Conservation (phyloP, 64 coral and sea anemone species). For the Stylophora pistillata region DNA sequence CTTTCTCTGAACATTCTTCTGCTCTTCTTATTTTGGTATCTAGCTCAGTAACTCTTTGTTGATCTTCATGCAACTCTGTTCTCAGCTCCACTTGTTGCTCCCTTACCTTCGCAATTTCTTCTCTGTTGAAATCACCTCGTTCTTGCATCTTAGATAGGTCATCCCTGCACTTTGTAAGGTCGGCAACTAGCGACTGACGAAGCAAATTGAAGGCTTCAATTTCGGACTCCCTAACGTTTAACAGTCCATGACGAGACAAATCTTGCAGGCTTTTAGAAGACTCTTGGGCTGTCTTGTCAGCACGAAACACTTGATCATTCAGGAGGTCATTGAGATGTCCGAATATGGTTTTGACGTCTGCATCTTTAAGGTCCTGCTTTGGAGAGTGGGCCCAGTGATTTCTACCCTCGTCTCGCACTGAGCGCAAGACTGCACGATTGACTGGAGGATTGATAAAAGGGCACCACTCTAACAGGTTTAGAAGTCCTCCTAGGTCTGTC, state of each 20-base stretch:
- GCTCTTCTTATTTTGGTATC: background rate
- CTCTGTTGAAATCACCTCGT: background rate
- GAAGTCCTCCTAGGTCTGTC: background rate
- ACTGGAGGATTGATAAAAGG: background rate
- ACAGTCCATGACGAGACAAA: background rate
- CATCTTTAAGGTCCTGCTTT: slow-evolving; percentile 23
- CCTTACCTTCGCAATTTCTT: background rate
- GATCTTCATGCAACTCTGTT: background rate
- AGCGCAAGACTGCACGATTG: background rate
- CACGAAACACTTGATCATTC: slow-evolving; percentile 36
- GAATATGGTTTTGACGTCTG: slow-evolving; percentile 5
- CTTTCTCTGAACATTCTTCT: background rate
- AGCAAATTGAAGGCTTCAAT: background rate
- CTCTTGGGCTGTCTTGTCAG: background rate
- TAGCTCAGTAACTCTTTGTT: background rate
- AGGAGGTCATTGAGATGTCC: slow-evolving; percentile 18
- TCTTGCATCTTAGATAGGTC: background rate
- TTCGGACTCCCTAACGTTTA: background rate
- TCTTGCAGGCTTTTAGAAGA: background rate
- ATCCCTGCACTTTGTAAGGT: background rate
- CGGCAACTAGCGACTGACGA: background rate
- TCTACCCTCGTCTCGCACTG: background rate
- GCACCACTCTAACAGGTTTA: slow-evolving; percentile 2
- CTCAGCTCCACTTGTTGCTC: background rate
- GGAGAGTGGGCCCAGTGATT: slow-evolving; percentile 56